These are phyloP conservation scores for Archips xylosteana DNA, from an alignment of 2,888 invertebrate genomes.

Conservation along the genomic window DNA sequence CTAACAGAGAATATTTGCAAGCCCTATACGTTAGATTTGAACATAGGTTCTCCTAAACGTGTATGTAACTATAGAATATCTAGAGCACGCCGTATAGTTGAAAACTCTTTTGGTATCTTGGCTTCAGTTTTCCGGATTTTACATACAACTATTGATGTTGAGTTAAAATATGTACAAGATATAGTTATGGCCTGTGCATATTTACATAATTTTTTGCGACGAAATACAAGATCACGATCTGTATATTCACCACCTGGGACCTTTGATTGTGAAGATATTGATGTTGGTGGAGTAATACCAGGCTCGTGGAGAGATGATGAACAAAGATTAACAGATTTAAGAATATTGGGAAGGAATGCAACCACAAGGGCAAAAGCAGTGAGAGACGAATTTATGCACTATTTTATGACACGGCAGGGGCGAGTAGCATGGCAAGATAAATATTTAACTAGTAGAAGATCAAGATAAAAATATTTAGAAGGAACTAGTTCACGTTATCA, in stretches of 20 bases:
- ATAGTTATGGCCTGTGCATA: conserved; percentile 29
- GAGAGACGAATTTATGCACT: too few relatives aligned
- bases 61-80: conserved; percentile 35
- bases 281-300: too few relatives aligned
- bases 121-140: conserved; percentile 32
- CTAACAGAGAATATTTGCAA: conserved; percentile 38
- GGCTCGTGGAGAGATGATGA: conserved; percentile 24
- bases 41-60: conserved; percentile 32
- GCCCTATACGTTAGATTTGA: conserved; percentile 37
- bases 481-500: too few relatives aligned
- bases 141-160: conserved; percentile 34
- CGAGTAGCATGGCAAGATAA: too few relatives aligned
- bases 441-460: too few relatives aligned
- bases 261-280: too few relatives aligned
- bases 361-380: conserved; percentile 38
- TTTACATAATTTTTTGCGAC: conserved; percentile 36
- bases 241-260: too few relatives aligned
- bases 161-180: conserved; percentile 30
- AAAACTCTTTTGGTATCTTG: conserved; percentile 32
- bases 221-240: conserved; percentile 26
- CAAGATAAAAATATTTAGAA: too few relatives aligned
- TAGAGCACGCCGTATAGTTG: conserved; percentile 32
- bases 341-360: conserved; percentile 40
- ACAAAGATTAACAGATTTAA: conserved; percentile 35
- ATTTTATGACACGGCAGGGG: too few relatives aligned